A percentile compares a stretch with the other conserved stretches of the same genome.
phyloP scores from a whole-genome alignment of 2,113 vertebrate genomes.

The Calyptommatus sinebrachiatus region DNA sequence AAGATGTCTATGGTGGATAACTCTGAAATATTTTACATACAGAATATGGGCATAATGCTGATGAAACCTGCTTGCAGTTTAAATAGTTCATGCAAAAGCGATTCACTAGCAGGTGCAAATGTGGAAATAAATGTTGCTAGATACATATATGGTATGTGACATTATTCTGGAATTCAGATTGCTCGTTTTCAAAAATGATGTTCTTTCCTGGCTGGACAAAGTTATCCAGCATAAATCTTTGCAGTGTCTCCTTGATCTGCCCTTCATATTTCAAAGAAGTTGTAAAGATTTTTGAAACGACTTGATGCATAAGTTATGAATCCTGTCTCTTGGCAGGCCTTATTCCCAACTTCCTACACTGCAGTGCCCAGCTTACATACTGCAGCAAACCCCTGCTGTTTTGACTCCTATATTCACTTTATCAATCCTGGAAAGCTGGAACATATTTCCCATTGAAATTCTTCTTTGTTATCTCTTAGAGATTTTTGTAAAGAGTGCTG shows the following conservation, averaged over 20 bases:
- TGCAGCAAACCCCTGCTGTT: not conserved
- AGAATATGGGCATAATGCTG: not conserved
- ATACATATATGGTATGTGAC: too few species aligned
- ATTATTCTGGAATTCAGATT: accelerated
- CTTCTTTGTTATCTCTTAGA: not conserved
- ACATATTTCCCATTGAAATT: not conserved
- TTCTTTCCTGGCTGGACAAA: not conserved
- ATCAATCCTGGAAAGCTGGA: accelerated
- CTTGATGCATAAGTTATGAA: not conserved
- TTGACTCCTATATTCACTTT: not conserved
- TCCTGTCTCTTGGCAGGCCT: not conserved
- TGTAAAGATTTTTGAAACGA: too few species aligned
- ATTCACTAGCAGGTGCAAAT: too few species aligned
- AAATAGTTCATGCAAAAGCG: not conserved
- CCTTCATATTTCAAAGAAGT: not conserved
- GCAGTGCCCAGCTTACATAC: not conserved
- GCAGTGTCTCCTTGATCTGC: not conserved
- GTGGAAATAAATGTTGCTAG: not conserved
- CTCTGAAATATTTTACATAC: not conserved
- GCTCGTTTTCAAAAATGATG: not conserved
- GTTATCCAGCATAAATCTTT: too few species aligned
- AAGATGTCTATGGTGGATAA: not conserved
- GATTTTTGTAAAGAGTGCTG: accelerated
- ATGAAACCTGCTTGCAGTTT: not conserved
- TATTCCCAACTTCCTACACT: accelerated